Evolutionary conservation across 1,140 invertebrate species (phyloP).

Genomic region (Trypoxylus dichotomus): DNA sequence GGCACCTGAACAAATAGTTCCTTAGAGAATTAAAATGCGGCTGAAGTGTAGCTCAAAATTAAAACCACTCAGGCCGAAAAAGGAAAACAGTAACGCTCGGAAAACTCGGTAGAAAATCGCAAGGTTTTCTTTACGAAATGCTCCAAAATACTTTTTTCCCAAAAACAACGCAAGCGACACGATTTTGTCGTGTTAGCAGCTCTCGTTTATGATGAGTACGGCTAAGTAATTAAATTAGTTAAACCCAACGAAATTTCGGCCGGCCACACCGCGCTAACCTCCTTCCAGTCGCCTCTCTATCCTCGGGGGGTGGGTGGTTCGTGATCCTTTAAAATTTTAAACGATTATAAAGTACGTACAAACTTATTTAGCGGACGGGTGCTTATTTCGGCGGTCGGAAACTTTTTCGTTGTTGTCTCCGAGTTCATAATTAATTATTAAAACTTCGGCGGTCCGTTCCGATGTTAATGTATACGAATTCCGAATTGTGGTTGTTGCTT

Average conservation of each 20-base stretch:
- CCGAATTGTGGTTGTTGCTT: neutral
- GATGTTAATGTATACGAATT: neutral
- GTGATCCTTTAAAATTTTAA: conserved; percentile 7
- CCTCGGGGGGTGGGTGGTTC: neutral
- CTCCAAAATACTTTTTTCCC: too few relatives aligned
- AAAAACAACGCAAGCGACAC: neutral
- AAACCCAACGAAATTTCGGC: neutral
- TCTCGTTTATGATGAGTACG: neutral
- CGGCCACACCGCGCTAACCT: neutral
- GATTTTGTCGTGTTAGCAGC: neutral
- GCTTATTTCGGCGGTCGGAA: neutral
- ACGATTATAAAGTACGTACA: neutral
- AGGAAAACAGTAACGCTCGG: too few relatives aligned
- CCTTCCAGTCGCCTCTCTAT: neutral
- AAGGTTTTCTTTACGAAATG: too few relatives aligned
- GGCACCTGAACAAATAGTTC: too few relatives aligned
- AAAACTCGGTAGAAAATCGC: too few relatives aligned
- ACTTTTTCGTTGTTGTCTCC: neutral
- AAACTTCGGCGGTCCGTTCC: neutral
- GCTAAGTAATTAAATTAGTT: neutral
- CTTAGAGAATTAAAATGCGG: too few relatives aligned
- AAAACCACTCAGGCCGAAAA: too few relatives aligned
- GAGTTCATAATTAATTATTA: neutral
- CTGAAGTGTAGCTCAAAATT: too few relatives aligned
- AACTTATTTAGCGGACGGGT: neutral